A percentile compares a stretch with the other conserved stretches of the same genome.
phyloP scores from a whole-genome alignment of 2,888 invertebrate genomes.

The Drosophila prolongata region DNA sequence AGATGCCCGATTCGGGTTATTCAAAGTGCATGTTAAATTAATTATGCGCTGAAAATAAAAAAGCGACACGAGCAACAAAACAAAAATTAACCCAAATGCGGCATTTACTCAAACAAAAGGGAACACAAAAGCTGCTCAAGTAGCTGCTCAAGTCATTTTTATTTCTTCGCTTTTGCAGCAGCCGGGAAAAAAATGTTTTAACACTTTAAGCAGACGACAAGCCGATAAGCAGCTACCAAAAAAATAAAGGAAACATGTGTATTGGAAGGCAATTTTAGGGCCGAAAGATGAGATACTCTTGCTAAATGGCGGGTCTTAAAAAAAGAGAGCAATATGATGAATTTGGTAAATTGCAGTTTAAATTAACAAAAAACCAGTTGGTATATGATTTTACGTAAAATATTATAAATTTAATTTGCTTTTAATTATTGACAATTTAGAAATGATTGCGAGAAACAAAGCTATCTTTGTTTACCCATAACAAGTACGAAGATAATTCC shows the following conservation, averaged over 20 bases:
- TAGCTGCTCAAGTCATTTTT: conserved; percentile 55
- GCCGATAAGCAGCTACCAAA: conserved; percentile 71
- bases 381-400: too few relatives aligned
- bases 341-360: too few relatives aligned
- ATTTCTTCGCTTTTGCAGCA: conserved; percentile 27
- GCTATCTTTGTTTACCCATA: too few relatives aligned
- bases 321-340: too few relatives aligned
- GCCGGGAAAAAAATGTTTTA: conserved; percentile 51
- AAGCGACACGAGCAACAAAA: conserved; percentile 21
- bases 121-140: conserved; percentile 65
- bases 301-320: too few relatives aligned
- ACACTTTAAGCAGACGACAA: conserved; percentile 74
- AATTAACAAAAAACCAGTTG: too few relatives aligned
- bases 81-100: conserved; percentile 39
- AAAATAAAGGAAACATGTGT: conserved; percentile 25
- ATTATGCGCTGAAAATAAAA: conserved; percentile 72
- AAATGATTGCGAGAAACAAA: too few relatives aligned
- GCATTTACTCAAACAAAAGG: conserved; percentile 58
- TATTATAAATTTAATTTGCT: too few relatives aligned
- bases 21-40: conserved; percentile 71
- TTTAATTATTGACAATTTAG: too few relatives aligned
- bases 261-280: background rate
- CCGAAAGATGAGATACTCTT: conserved; percentile 14
- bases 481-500: too few relatives aligned
- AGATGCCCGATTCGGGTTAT: conserved; percentile 57